Percentiles rank a stretch among this genome's conserved stretches.
These are phyloP conservation scores for Caranx melampygus DNA, from an alignment of 2,113 vertebrate species.

Conservation along the genomic window DNA sequence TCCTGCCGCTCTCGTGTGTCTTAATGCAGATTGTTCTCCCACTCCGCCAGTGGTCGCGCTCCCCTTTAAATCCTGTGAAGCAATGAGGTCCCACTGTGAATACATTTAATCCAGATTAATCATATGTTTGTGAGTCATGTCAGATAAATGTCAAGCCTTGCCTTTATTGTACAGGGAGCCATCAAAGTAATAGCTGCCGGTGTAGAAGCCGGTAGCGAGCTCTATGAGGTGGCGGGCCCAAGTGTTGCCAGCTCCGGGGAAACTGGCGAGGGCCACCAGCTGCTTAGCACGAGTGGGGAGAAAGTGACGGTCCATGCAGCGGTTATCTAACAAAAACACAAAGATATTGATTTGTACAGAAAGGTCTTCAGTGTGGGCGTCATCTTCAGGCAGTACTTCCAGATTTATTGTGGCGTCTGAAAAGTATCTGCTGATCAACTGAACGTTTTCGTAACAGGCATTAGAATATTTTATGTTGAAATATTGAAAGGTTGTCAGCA, in stretches of 20 bases:
- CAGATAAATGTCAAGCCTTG: conserved; percentile 51
- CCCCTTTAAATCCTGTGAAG: conserved; percentile 93
- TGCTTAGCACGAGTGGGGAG: conserved; percentile 89
- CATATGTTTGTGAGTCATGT: not conserved
- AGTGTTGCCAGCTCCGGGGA: conserved; percentile 97
- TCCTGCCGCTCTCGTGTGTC: conserved; percentile 95
- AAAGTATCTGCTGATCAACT: not conserved
- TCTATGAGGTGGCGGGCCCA: conserved; percentile 98
- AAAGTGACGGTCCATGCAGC: conserved; percentile 96
- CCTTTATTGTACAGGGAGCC: conserved; percentile 99
- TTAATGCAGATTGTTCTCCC: conserved; percentile 96
- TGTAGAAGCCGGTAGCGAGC: conserved; percentile 95
- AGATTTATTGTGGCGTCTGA: not conserved
- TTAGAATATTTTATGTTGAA: not conserved
- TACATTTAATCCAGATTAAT: not conserved
- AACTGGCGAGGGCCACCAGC: conserved; percentile 93
- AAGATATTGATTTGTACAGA: conserved; percentile 17
- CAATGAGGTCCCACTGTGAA: not conserved
- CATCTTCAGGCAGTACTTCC: not conserved
- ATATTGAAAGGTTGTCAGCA: conserved; percentile 5
- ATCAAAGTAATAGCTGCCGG: conserved; percentile 98
- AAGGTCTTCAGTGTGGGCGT: not conserved
- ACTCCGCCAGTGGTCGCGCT: conserved; percentile 95
- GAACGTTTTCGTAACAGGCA: not conserved
- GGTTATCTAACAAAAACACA: conserved; percentile 87